These are phyloP conservation scores for Sciaenops ocellatus DNA, from an alignment of 2,797 vertebrate genomes.

Conservation along the genomic window DNA sequence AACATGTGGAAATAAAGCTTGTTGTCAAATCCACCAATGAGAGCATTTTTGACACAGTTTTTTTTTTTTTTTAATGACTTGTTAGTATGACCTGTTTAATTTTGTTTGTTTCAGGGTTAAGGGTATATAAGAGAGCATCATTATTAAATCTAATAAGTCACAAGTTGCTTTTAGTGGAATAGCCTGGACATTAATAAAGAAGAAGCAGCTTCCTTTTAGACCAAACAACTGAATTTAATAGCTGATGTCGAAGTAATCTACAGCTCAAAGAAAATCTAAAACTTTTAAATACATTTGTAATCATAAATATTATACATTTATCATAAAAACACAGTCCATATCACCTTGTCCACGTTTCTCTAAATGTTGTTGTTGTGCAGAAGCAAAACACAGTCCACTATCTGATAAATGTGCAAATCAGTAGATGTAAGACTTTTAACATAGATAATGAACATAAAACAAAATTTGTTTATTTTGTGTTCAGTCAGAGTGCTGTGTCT, in stretches of 20 bases:
- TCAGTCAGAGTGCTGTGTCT: not conserved
- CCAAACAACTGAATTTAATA: conserved; percentile 2
- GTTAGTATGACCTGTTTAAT: not conserved
- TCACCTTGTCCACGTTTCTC: not conserved
- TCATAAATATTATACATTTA: not conserved
- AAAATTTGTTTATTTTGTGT: not conserved
- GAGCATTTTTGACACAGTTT: not conserved
- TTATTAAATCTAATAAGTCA: conserved; percentile 13
- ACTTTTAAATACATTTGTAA: not conserved
- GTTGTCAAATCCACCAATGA: not conserved
- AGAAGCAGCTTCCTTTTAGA: too few relatives aligned
- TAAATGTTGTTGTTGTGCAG: not conserved
- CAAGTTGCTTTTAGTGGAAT: not conserved
- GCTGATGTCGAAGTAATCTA: not conserved
- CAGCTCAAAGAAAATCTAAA: not conserved
- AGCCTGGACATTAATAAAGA: not conserved
- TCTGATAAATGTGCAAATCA: not conserved
- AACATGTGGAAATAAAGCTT: conserved; percentile 2
- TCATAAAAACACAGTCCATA: not conserved
- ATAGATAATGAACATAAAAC: not conserved
- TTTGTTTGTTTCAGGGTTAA: not conserved
- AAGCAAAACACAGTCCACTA: not conserved
- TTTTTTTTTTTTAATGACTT: not conserved
- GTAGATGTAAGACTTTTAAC: not conserved
- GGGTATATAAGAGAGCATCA: not conserved